These are phyloP conservation scores for Calliscelio sp. DNA, from an alignment of 2,888 invertebrate species.

Conservation along the genomic window DNA sequence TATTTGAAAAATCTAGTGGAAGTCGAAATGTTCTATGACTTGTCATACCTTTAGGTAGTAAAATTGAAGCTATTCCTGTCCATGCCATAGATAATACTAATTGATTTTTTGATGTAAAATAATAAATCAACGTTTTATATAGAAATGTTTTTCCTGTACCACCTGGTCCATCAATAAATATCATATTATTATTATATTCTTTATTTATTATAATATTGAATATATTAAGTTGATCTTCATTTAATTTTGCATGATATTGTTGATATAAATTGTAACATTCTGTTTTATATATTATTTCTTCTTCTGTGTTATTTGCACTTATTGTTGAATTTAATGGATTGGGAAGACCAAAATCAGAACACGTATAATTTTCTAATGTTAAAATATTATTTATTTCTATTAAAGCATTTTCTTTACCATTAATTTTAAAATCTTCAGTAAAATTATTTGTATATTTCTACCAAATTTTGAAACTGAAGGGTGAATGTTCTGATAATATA, in stretches of 20 bases:
- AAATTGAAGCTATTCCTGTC: conserved; percentile 14
- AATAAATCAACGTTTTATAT: conserved; percentile 25
- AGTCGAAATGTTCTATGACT: conserved; percentile 16
- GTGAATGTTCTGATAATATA: not conserved
- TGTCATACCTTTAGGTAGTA: conserved; percentile 6
- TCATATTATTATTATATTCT: conserved; percentile 1
- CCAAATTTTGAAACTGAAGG: not conserved
- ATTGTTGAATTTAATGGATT: not conserved
- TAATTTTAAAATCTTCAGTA: not conserved
- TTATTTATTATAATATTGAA: conserved; percentile 5
- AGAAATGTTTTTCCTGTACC: conserved; percentile 27
- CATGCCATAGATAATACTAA: conserved; percentile 7
- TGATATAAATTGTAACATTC: not conserved
- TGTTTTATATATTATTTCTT: conserved; percentile 4
- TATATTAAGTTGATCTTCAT: conserved; percentile 8
- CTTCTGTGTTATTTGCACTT: not conserved
- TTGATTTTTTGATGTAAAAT: conserved; percentile 13
- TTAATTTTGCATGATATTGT: not conserved
- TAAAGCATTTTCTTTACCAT: conserved; percentile 4
- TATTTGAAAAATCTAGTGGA: no score
- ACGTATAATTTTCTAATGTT: conserved; percentile 22
- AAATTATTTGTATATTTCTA: not conserved
- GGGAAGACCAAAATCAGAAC: conserved; percentile 38
- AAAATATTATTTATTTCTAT: conserved; percentile 24
- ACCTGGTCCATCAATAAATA: conserved; percentile 25